Conservation (phyloP, 2,797 vertebrate species). For the Natrix natrix region DNA sequence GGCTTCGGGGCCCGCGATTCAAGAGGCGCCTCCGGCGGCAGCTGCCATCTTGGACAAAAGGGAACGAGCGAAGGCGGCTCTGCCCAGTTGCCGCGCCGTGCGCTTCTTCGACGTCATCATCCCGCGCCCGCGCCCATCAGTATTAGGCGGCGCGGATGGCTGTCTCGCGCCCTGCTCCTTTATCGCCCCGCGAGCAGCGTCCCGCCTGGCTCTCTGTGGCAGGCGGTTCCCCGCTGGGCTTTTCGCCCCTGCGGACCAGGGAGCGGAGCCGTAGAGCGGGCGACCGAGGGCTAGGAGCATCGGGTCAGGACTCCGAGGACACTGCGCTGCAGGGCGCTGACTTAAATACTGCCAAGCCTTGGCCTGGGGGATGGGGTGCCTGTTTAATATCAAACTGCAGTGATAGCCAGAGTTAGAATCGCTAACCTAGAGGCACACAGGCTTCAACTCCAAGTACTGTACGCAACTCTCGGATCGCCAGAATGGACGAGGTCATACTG, state of each 20-base stretch:
- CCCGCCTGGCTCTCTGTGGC: background rate
- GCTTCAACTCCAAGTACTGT: background rate
- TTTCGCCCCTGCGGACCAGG: background rate
- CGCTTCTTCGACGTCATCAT: conserved; percentile 62
- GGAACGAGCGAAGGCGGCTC: conserved; percentile 69
- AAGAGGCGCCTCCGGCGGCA: conserved; percentile 71
- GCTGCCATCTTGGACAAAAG: conserved; percentile 98
- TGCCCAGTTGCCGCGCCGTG: conserved; percentile 74
- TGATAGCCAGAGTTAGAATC: background rate
- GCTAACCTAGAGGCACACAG: background rate
- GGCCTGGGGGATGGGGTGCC: background rate
- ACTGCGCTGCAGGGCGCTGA: background rate
- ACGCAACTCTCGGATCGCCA: background rate
- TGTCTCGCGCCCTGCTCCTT: background rate
- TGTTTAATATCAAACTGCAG: background rate
- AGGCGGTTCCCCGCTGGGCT: background rate
- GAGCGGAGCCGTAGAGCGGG: background rate
- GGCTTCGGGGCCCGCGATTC: conserved; percentile 65
- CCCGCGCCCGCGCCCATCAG: conserved; percentile 49
- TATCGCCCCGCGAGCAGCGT: background rate
- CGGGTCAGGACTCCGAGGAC: background rate
- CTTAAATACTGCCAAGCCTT: background rate
- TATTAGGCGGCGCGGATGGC: background rate
- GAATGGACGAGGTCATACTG: background rate
- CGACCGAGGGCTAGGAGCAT: background rate